Percentiles rank a stretch among this genome's conserved stretches.
Evolutionary conservation across 2,888 invertebrate genomes (phyloP).

Genomic region (Campoletis raptor): DNA sequence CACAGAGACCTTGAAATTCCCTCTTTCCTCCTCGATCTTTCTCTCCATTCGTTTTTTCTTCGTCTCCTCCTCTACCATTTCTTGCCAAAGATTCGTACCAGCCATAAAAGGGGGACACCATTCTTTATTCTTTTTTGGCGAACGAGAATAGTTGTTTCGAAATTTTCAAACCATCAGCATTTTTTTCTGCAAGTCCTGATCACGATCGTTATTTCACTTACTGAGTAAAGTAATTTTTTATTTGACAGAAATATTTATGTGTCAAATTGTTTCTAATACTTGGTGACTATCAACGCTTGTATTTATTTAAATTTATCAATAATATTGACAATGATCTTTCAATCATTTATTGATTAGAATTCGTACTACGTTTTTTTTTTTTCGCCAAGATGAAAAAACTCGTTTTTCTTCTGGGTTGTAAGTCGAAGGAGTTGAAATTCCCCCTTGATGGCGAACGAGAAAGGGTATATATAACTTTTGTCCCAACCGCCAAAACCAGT

Average conservation of each 20-base stretch:
- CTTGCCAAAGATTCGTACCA: constrained; percentile 27
- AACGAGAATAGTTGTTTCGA: background rate
- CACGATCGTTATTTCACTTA: background rate
- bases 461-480: constrained; percentile 5
- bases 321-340: background rate
- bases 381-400: background rate
- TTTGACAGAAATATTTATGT: background rate
- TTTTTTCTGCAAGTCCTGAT: background rate
- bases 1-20: constrained; percentile 60
- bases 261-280: background rate
- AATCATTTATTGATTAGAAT: background rate
- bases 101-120: constrained; percentile 14
- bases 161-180: background rate
- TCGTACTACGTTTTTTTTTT: background rate
- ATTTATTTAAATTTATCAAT: background rate
- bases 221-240: background rate
- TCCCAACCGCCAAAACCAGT: constrained; percentile 61
- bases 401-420: background rate
- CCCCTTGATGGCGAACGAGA: constrained; percentile 7
- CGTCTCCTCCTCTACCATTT: constrained; percentile 13
- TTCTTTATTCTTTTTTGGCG: background rate
- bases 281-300: background rate
- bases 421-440: background rate
- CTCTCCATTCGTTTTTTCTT: constrained; percentile 34
- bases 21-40: constrained; percentile 21